Conservation (phyloP, 1,140 invertebrate species). For the Bilobella aurantiaca region DNA sequence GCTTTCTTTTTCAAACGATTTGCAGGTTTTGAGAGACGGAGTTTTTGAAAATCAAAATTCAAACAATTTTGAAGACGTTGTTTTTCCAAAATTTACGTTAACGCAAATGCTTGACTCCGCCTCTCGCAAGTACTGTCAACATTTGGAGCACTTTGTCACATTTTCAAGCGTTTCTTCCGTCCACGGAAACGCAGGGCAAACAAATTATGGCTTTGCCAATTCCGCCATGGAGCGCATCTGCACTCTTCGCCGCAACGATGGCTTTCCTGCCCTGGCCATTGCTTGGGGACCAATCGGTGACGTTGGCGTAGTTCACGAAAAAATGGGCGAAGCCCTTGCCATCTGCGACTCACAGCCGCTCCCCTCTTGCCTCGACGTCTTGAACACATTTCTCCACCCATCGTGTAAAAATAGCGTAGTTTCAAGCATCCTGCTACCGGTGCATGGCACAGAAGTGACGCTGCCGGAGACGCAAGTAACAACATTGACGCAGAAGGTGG, state of each 20-base stretch:
- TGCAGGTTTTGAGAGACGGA: conserved; percentile 63
- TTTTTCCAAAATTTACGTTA: conserved; percentile 48
- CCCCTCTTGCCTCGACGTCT: conserved; percentile 67
- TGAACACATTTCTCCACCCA: conserved; percentile 84
- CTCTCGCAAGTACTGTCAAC: conserved; percentile 60
- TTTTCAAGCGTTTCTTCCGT: conserved; percentile 93
- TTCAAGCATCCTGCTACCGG: too few relatives aligned
- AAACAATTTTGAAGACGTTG: conserved; percentile 62
- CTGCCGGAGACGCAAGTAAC: conserved; percentile 73
- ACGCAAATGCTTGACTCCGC: conserved; percentile 64
- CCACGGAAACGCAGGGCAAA: conserved; percentile 85
- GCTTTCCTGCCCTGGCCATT: conserved; percentile 70
- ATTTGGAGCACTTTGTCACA: conserved; percentile 79
- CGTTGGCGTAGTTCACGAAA: conserved; percentile 81
- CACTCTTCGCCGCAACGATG: conserved; percentile 67
- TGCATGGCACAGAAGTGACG: too few relatives aligned
- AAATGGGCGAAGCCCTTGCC: conserved; percentile 69
- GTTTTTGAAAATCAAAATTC: conserved; percentile 77
- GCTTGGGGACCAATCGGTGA: conserved; percentile 96
- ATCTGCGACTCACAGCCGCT: conserved; percentile 90
- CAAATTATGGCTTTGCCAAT: conserved; percentile 92
- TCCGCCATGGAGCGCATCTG: conserved; percentile 90
- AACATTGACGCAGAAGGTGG: conserved; percentile 67
- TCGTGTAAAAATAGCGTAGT: too few relatives aligned
- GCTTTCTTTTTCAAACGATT: neutral